These are phyloP conservation scores for Callionymus lyra DNA, from an alignment of 2,113 vertebrate species.

Conservation along the genomic window DNA sequence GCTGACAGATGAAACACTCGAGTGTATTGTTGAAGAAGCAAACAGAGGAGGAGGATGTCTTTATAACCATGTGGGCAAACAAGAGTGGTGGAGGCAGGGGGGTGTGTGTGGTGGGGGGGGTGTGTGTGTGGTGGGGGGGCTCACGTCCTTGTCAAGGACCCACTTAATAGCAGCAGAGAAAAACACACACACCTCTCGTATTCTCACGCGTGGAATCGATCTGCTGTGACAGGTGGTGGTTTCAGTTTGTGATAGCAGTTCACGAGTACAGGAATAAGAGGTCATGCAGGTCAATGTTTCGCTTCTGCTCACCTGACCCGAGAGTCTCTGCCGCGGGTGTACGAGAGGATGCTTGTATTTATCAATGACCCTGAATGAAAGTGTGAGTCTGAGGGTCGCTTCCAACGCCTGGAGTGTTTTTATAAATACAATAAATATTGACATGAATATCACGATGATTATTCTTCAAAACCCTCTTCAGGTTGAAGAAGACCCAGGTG, in stretches of 20 bases:
- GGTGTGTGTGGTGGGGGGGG: neutral
- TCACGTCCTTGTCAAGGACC: conserved; percentile 37
- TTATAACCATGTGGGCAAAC: conserved; percentile 18
- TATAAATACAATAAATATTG: too few relatives aligned
- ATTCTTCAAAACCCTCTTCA: too few relatives aligned
- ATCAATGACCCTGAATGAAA: too few relatives aligned
- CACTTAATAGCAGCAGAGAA: conserved; percentile 29
- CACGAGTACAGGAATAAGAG: too few relatives aligned
- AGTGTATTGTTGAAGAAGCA: neutral
- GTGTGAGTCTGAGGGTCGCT: too few relatives aligned
- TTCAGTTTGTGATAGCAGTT: neutral
- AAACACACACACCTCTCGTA: conserved; percentile 10
- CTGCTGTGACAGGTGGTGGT: conserved; percentile 1
- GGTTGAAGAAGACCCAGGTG: too few relatives aligned
- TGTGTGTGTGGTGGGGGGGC: neutral
- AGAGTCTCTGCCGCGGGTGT: too few relatives aligned
- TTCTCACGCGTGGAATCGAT: conserved; percentile 13
- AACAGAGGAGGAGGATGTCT: conserved; percentile 1
- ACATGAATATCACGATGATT: too few relatives aligned
- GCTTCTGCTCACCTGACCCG: too few relatives aligned
- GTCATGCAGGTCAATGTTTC: too few relatives aligned
- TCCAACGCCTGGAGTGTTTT: too few relatives aligned
- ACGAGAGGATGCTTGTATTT: too few relatives aligned
- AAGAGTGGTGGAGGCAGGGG: neutral
- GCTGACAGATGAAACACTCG: conserved; percentile 5